Evolutionary conservation across 2,888 invertebrate genomes (phyloP).

Genomic region (Trachelus troglodyta): DNA sequence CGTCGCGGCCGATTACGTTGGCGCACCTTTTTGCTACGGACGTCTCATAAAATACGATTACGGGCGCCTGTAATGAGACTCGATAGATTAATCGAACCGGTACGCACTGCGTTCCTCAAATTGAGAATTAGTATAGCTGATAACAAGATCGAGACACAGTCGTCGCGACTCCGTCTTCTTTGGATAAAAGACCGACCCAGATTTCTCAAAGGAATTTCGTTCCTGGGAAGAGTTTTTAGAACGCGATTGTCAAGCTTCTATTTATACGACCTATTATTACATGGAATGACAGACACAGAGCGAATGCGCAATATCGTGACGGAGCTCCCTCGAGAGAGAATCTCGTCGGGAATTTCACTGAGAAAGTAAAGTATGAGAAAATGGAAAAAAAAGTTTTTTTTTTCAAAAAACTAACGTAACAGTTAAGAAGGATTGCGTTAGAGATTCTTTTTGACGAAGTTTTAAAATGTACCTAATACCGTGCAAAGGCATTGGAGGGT

Average conservation of each 20-base stretch:
- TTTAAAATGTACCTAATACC: neutral
- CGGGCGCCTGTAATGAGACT: neutral
- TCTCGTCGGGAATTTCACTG: neutral
- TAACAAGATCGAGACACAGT: neutral
- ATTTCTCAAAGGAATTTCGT: neutral
- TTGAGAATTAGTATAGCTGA: neutral
- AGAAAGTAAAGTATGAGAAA: neutral
- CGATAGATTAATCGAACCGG: slow-evolving; percentile 4
- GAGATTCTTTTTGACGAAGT: neutral
- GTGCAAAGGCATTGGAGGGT: neutral
- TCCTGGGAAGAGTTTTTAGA: neutral
- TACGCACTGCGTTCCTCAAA: neutral
- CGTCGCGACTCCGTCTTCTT: neutral
- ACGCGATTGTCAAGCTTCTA: slow-evolving; percentile 2
- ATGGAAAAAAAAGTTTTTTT: neutral
- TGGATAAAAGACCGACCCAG: neutral
- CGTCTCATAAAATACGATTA: slow-evolving; percentile 4
- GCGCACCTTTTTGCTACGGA: slow-evolving; percentile 7
- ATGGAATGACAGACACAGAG: neutral
- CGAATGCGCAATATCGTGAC: neutral
- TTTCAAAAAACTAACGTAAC: neutral
- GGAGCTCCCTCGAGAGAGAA: neutral
- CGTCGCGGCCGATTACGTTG: slow-evolving; percentile 3
- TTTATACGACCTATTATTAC: slow-evolving; percentile 1
- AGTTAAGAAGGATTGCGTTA: neutral